Conservation (phyloP, 2,888 invertebrate species). For the Lycaena phlaeas region DNA sequence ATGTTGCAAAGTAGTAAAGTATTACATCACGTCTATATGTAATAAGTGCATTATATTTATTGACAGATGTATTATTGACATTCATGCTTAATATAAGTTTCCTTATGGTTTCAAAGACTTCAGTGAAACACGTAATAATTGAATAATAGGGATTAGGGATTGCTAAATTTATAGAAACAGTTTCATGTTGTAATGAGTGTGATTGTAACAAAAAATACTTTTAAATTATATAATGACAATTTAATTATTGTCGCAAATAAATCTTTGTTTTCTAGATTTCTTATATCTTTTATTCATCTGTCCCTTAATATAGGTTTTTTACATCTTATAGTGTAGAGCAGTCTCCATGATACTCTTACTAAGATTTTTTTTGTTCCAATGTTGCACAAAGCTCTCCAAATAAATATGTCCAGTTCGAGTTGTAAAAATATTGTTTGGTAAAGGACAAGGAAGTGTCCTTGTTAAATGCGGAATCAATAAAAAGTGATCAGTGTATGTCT, state of each 20-base stretch:
- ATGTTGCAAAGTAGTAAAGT: background rate
- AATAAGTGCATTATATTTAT: constrained; percentile 4
- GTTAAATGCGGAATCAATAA: too few relatives aligned
- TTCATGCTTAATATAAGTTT: background rate
- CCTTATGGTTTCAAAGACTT: background rate
- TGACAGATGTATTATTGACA: constrained; percentile 2
- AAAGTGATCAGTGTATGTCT: too few relatives aligned
- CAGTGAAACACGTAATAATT: background rate
- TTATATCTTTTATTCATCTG: background rate
- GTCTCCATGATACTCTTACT: too few relatives aligned
- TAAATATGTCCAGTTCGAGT: too few relatives aligned
- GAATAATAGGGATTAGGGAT: background rate
- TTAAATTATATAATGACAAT: background rate
- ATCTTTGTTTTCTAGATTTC: background rate
- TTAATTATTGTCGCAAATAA: constrained; percentile 5
- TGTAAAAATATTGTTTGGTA: too few relatives aligned
- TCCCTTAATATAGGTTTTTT: background rate
- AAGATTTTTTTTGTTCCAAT: too few relatives aligned
- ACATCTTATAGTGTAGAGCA: too few relatives aligned
- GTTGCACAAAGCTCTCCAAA: too few relatives aligned
- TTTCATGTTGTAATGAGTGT: constrained; percentile 1
- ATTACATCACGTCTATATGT: background rate
- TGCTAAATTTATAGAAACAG: background rate
- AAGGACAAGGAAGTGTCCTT: too few relatives aligned
- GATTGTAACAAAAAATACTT: background rate